Evolutionary conservation across 1,140 invertebrate genomes (phyloP).

Genomic region (Dysdera silvatica): DNA sequence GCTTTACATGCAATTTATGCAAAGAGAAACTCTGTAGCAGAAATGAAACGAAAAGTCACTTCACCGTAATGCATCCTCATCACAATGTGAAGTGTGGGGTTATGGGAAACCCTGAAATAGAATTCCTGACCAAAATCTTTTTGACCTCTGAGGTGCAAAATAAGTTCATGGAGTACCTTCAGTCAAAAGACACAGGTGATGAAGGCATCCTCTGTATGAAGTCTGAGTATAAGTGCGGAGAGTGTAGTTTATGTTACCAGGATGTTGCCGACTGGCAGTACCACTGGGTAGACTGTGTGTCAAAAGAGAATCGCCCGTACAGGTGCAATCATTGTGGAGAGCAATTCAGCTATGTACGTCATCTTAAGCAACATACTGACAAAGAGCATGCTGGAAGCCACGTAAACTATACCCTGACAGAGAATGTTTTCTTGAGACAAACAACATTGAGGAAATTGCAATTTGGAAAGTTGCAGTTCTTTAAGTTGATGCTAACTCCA

Average conservation of each 20-base stretch:
- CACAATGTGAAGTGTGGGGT: not conserved
- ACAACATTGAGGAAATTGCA: too few relatives aligned
- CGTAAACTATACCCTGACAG: too few relatives aligned
- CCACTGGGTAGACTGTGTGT: not conserved
- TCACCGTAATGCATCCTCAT: not conserved
- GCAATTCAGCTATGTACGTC: not conserved
- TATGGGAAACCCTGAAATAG: not conserved
- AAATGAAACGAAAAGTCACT: slow-evolving; percentile 2
- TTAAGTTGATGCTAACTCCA: too few relatives aligned
- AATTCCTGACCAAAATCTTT: not conserved
- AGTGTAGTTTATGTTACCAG: slow-evolving; percentile 2
- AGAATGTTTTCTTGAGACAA: too few relatives aligned
- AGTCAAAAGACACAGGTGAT: too few relatives aligned
- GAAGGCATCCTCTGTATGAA: too few relatives aligned
- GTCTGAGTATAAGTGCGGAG: not conserved
- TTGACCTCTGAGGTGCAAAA: too few relatives aligned
- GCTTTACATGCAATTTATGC: slow-evolving; percentile 5
- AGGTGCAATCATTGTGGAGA: slow-evolving; percentile 1
- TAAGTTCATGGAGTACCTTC: too few relatives aligned
- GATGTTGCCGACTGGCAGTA: not conserved
- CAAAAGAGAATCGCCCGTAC: not conserved
- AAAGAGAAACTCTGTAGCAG: not conserved
- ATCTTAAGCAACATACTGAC: slow-evolving; percentile 10
- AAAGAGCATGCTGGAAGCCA: slow-evolving; percentile 2
- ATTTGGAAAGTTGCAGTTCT: too few relatives aligned